Base-by-base conservation (phyloP, 2,888 invertebrate genomes). In the Dexiosoma caninum region DNA sequence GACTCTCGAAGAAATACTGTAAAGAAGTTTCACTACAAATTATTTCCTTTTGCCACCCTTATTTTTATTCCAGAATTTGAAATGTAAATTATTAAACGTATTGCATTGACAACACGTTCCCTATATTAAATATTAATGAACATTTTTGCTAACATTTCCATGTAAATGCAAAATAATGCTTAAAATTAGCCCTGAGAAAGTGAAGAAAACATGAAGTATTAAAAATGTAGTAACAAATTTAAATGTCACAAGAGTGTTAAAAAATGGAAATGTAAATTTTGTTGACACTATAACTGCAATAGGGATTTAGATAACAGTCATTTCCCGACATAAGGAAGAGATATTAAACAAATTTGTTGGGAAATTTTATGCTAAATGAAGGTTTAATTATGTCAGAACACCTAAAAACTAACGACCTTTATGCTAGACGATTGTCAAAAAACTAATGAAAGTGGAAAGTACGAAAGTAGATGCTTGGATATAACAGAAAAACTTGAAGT, bases 81-180 rank as follows among this genome's bases (percentile, higher is more conserved):
- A 19, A 59, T 46, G 59, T 30, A 51, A 42, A 59, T 42, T 44
- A 5, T 37, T 37, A 27, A 44, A 62, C 62, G 46, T 72, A 46
- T 51, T 23, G 19, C 49, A 59, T 35, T 64, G 35, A 70, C 70
- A 70, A 44, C 79, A 79, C 75, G 75, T 79, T 75, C 66, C 23
- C 16, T 37, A 69, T 57, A 79, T 79, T 75, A 79, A 75, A 75
- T 70, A 79, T 79, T 79, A 75, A 79, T 59, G 51, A 59, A 75
- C 46, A 59, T 51, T 69, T 57, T 75, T 64, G 55, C 64, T 51
- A 69, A 74, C 55, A 62, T 62, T 37, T 62, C 62, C 21, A 67
- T 67, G 60, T 60, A 71, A 72, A 55, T 57, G 60, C 32, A 49
- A 62, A 70, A 53, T 72, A 64, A 62, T 46, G n/a, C 23, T 57